Evolutionary conservation across 1,140 invertebrate genomes (phyloP), one percentile per base, ranked within the genome.

Genomic region (Elymnias hypermnestra): DNA sequence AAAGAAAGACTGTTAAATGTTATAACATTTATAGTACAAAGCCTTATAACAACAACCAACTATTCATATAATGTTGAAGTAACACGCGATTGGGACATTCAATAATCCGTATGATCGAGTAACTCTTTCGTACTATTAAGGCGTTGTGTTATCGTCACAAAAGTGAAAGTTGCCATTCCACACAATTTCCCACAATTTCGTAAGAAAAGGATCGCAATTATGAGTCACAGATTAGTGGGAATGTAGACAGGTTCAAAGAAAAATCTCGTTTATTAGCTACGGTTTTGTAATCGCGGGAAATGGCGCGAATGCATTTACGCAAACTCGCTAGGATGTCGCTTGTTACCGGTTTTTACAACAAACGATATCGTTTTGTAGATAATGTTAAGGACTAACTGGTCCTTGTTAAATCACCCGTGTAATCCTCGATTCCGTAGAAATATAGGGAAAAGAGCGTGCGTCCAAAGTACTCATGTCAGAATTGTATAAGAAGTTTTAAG

Each of bases 271-370:
- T 33, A 33, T 28, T 54, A 8, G 22, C 18, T 7, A 15, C 31
- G 31, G 46, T 61, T 55, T 54, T 43, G 58, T 67, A 72, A 72
- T 36, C 44, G 38, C 44, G 56, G 57, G 64, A 64, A 67, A 59
- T 58, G 29, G 37, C 52, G 53, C 53, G 55, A 55, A 51, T 48
- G 57, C 58, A 59, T 66, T 67, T 63, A 63, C 70, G 40, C 19
- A 43, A 33, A 46, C 17, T 9, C 1, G 10, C 15, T 40, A 63
- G 71, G 71, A 74, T 72, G 68, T 72, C 42, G 66, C 31, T 47
- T 47, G 70, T 74, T 74, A 69, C 56, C 40, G 29, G 52, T 33
- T 33, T 29, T 29, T 29, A 29, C 26, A 29, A 29, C 7, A 4
- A 6, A 29, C 26, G 26, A 10, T 12, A 29, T 12, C 9, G n/a